Evolutionary conservation across 2,888 invertebrate species (phyloP).

Genomic region (Hesperia comma): DNA sequence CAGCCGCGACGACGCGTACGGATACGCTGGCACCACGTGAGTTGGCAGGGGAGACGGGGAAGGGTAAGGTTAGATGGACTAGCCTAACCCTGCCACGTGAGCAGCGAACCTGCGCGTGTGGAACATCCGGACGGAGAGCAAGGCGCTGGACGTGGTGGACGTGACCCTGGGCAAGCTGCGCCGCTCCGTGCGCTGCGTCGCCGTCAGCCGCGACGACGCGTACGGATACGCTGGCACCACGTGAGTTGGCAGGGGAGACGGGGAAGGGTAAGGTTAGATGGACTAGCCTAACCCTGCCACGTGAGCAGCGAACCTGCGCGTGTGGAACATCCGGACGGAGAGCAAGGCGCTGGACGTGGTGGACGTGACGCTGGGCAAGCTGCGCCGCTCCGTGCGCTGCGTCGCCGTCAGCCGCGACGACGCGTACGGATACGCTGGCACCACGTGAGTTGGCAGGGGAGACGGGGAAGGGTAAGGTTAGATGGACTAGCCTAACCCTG

Average conservation of each 20-base stretch:
- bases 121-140: constrained; percentile 87
- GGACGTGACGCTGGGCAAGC: constrained; percentile 91
- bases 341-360: constrained; percentile 88
- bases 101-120: constrained; percentile 88
- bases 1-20: constrained; percentile 87
- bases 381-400: constrained; percentile 90
- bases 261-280: no score
- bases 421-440: constrained; percentile 92
- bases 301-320: constrained; percentile 85
- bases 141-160: constrained; percentile 88
- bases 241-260: no score
- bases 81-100: no score
- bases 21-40: constrained; percentile 95
- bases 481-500: no score
- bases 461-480: no score
- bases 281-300: no score
- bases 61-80: no score
- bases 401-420: constrained; percentile 89
- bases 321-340: constrained; percentile 89
- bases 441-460: constrained; percentile 91
- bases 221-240: constrained; percentile 94
- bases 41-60: no score
- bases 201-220: constrained; percentile 87
- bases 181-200: constrained; percentile 89
- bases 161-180: constrained; percentile 91